A percentile compares a stretch with the other conserved stretches of the same genome.
Conservation (phyloP, 30 jellyfish, hydroid and myxozoan genomes). For the Rhopilema esculentum region DNA sequence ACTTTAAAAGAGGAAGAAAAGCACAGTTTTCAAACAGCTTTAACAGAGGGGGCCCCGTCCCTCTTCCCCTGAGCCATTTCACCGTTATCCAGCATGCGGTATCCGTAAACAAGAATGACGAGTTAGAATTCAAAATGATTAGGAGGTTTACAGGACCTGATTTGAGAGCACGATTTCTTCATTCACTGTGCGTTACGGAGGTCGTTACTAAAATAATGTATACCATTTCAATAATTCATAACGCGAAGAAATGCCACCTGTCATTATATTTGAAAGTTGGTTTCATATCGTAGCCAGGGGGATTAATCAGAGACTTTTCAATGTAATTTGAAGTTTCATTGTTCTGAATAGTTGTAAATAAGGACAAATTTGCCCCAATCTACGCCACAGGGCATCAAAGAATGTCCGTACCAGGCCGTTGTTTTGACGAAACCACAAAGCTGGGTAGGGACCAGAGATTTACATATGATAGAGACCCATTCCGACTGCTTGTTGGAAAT, state of each 20-base stretch:
- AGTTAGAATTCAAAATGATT: neutral
- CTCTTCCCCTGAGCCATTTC: neutral
- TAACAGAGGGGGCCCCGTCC: neutral
- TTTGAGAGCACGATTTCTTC: neutral
- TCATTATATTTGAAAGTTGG: slow-evolving; percentile 27
- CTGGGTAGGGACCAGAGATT: no score
- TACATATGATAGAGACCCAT: no score
- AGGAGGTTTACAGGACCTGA: slow-evolving; percentile 12
- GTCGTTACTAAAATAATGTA: neutral
- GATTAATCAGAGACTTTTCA: slow-evolving; percentile 7
- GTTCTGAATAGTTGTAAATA: neutral
- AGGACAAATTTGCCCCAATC: neutral
- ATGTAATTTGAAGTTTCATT: neutral
- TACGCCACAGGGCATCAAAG: neutral
- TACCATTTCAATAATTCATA: slow-evolving; percentile 39
- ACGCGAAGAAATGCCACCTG: slow-evolving; percentile 39
- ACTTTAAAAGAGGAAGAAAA: neutral
- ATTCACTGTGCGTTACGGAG: neutral
- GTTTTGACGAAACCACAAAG: no score
- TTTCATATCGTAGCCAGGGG: slow-evolving; percentile 37
- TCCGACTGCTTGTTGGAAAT: no score
- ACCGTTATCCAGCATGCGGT: neutral
- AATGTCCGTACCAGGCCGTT: no score
- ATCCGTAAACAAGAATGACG: slow-evolving; percentile 1
- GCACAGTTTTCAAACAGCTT: neutral